Conservation (phyloP, 2,797 vertebrate genomes). For the Schizothorax lantsangensis region DNA sequence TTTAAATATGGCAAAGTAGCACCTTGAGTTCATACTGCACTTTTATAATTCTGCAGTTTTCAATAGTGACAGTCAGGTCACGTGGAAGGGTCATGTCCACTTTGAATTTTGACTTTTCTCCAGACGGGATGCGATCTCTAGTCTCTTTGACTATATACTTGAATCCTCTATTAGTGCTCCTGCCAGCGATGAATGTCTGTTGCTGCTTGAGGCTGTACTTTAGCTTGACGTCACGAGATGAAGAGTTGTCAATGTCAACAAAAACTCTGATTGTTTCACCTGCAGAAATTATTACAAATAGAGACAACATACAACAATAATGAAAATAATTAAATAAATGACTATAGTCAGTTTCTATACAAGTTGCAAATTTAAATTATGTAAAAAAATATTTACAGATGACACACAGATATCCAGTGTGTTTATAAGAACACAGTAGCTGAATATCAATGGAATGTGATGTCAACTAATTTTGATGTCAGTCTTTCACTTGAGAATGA, state of each 20-base stretch:
- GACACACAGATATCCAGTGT: background rate
- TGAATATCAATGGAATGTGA: background rate
- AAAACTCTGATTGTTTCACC: constrained; percentile 88
- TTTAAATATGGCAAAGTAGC: constrained; percentile 18
- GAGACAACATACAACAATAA: constrained; percentile 28
- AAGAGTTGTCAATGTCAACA: constrained; percentile 89
- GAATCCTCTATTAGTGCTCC: constrained; percentile 76
- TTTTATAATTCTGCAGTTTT: constrained; percentile 88
- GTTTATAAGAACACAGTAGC: background rate
- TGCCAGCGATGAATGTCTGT: constrained; percentile 80
- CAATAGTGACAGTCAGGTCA: constrained; percentile 75
- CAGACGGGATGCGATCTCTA: constrained; percentile 78
- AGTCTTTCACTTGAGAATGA: background rate
- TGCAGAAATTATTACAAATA: constrained; percentile 60
- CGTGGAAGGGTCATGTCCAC: constrained; percentile 83
- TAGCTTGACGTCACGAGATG: constrained; percentile 84
- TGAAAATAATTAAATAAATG: background rate
- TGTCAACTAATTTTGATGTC: background rate
- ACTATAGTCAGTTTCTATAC: background rate
- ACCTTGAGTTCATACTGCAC: constrained; percentile 90
- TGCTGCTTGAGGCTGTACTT: constrained; percentile 85
- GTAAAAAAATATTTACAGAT: background rate
- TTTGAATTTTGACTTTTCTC: constrained; percentile 79
- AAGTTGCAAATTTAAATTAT: background rate
- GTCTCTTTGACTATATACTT: constrained; percentile 78